Percentiles rank a stretch among this genome's conserved stretches.
Evolutionary conservation across 2,888 invertebrate genomes (phyloP).

Genomic region (Periphyllus acericola): DNA sequence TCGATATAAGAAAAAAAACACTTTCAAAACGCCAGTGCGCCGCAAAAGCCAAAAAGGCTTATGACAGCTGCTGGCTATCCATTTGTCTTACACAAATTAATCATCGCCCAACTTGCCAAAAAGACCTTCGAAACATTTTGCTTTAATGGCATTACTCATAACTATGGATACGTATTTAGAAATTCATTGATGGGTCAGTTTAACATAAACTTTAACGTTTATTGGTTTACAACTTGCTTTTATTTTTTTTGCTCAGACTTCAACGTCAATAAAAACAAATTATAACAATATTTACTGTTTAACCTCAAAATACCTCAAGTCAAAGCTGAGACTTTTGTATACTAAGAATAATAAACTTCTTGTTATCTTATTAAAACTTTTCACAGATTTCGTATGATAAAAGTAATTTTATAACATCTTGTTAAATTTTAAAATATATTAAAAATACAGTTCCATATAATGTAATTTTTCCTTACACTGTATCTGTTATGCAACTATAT

Average conservation of each 20-base stretch:
- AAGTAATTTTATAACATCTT: background rate
- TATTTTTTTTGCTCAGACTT: background rate
- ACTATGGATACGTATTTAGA: background rate
- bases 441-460: background rate
- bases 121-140: background rate
- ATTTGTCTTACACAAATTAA: slow-evolving; percentile 19
- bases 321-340: too few relatives aligned
- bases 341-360: background rate
- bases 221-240: background rate
- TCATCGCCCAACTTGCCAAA: background rate
- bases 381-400: background rate
- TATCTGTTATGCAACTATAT: background rate
- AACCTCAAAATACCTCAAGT: background rate
- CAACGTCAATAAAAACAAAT: background rate
- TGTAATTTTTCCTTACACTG: background rate
- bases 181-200: background rate
- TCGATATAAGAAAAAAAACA: background rate
- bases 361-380: background rate
- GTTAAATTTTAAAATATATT: background rate
- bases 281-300: background rate
- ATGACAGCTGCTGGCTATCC: slow-evolving; percentile 12
- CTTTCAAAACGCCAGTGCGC: background rate
- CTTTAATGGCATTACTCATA: background rate
- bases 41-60: slow-evolving; percentile 18
- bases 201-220: background rate